Evolutionary conservation across 1,140 invertebrate genomes (phyloP), one percentile per base, ranked within the genome.

Genomic region (Bombus haemorrhoidalis): DNA sequence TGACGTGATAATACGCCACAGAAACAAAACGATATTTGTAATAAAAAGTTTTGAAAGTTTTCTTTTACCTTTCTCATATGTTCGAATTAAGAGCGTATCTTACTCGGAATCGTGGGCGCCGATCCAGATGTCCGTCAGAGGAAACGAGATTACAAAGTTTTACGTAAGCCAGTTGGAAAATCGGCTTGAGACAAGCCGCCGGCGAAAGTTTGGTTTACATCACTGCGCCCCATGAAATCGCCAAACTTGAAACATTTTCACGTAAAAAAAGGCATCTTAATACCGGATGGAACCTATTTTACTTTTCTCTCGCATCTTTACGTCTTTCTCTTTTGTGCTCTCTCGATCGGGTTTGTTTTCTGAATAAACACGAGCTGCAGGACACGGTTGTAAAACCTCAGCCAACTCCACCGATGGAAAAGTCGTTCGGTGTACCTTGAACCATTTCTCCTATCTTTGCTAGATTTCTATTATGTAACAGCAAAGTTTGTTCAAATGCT

Each of bases 101-200:
- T 25, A 22, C 3, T 12, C 8, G 3, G 3, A 22, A 22, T 47
- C 59, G 18, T 78, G 37, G n/a, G 12, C n/a, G 28, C 25, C 18
- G 47, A 53, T 53, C 18, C 47, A 22, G 32, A 47, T 69, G n/a
- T 34, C 9, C 25, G 59, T 68, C 41, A 9, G 13, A 15, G 13
- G 0, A 47, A 71, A 81, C 34, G 28, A 71, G 43, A 81, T 81
- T 71, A 81, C 71, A 57, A 81, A 78, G 66, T 81, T 62, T 81
- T 72, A 5, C 28, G 37, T 57, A 81, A 81, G 43, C 43, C 10
- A 9, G 5, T 8, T 34, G 25, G 32, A 71, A 59, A 72, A 81
- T 81, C 37, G 71, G 43, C 28, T 81, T 41, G 18, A 39, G 59
- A 22, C 57, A n/a, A 75, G 18, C 13, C 64, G n/a, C 3, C 10